Evolutionary conservation across 2,797 vertebrate genomes (phyloP), one percentile per base, ranked within the genome.

Genomic region (Orientallactaga sibirica): DNA sequence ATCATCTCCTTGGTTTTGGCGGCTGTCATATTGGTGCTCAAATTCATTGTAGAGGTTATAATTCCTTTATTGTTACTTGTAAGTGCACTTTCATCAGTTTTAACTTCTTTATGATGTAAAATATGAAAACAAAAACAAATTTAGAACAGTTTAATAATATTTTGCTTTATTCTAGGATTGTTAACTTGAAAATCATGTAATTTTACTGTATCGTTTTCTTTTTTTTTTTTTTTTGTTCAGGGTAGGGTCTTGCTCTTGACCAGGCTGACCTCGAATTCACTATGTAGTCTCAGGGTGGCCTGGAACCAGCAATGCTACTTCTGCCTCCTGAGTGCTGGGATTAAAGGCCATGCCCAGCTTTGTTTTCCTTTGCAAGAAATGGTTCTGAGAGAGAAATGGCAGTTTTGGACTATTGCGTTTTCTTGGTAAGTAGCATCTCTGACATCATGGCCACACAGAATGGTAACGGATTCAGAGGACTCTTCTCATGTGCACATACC

Each of bases 1-100:
- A 98, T 96, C 94, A 97, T 87, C 82, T 96, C 94, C 89, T 98
- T 98, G 48, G 97, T 85, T 94, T 95, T 95, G 43, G 97, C 64
- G 19, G 97, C 89, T n/a, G 93, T 97, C 0, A 80, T 97, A 55
- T 81, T 96, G 24, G 94, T 92, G 78, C 93, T 96, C 71, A 98
- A 96, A 75, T 98, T 97, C 77, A 98, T 83, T 14, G 87, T 91
- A 61, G 97, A 96, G 37, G 95, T 88, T 9, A 93, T 64, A 80
- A 98, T 64, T 33, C 92, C 78, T 92, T 83, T 96, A 11, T 71
- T 74, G 24, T 29, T 37, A 37, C 52, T 76, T 94, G 75, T 89
- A 71, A 82, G 27, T 66, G 58, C 41, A 27, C 7, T 48, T 76
- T 85, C 92, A 48, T 74, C 68, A 80, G 2, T 2, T 93, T 25